Base-by-base conservation (phyloP, 37 sponge, comb jelly and placozoan species). In the Petrosia ficiformis region DNA sequence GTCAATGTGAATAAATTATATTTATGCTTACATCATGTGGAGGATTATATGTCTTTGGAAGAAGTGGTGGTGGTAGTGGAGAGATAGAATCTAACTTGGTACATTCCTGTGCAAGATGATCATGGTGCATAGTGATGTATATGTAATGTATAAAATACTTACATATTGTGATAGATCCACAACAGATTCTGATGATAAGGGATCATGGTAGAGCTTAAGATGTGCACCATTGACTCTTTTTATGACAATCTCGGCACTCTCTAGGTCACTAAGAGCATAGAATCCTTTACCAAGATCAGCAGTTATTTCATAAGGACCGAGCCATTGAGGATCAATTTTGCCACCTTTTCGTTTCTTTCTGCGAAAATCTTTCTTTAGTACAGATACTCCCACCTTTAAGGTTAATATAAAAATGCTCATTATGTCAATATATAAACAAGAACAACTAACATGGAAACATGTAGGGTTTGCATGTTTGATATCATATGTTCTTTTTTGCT, bases 391-490 rank as follows among this genome's bases (percentile, higher is more conserved):
- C 34, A 68, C 70, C 70, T 68, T 4, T 28, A 68, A 36, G 11
- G n/a, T n/a, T n/a, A n/a, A 64, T 64, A 2, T 35, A 16, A 10
- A 6, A 14, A 64, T 2, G 2, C 65, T 64, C 28, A 34, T 6
- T 14, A 14, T 22, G 35, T 35, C 35, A 64, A 64, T 64, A 10
- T 16, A 2, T 3, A 64, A 14, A 14, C n/a, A n/a, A n/a, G n/a
- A n/a, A n/a, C n/a, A 19, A 34, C 5, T 36, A 39, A 68, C 70
- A 28, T 68, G 70, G 38, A 68, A 68, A 28, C 38, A 28, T 16
- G 39, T 39, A 68, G 77, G 68, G 3, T 36, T 65, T 25, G 68
- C 77, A 67, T 67, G 77, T 76, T 39, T 76, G n/a, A 35, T 64
- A 42, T 76, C 77, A 76, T 76, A 76, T 4, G 3, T 6, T 26